Evolutionary conservation across 1,140 invertebrate genomes (phyloP).

Genomic region (Arion vulgaris): DNA sequence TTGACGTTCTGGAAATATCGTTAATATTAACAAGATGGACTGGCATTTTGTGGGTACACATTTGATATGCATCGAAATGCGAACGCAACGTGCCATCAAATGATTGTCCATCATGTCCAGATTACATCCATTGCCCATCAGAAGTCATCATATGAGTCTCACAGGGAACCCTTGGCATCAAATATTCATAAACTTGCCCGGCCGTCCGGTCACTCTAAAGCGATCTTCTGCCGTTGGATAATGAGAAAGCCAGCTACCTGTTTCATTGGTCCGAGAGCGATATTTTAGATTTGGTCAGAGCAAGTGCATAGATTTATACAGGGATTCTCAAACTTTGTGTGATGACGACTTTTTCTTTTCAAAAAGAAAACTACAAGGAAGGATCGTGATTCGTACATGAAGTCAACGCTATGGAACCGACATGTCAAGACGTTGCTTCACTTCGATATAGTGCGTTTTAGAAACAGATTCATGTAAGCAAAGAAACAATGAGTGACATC

Average conservation of each 20-base stretch:
- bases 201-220: not conserved
- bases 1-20: not conserved
- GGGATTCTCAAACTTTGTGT: too few relatives aligned
- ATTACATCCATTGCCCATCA: not conserved
- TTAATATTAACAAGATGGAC: not conserved
- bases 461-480: too few relatives aligned
- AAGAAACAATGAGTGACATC: too few relatives aligned
- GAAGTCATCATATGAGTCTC: not conserved
- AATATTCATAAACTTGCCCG: not conserved
- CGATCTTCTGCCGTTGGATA: not conserved
- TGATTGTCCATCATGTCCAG: not conserved
- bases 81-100: not conserved
- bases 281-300: not conserved
- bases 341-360: too few relatives aligned
- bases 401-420: too few relatives aligned
- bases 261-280: not conserved
- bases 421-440: too few relatives aligned
- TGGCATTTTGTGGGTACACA: not conserved
- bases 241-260: not conserved
- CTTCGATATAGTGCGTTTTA: too few relatives aligned
- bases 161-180: not conserved
- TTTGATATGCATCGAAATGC: conserved; percentile 1
- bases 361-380: too few relatives aligned
- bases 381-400: too few relatives aligned
- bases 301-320: not conserved